Base-by-base conservation (phyloP, 2,888 invertebrate genomes). In the Acleris emargana region DNA sequence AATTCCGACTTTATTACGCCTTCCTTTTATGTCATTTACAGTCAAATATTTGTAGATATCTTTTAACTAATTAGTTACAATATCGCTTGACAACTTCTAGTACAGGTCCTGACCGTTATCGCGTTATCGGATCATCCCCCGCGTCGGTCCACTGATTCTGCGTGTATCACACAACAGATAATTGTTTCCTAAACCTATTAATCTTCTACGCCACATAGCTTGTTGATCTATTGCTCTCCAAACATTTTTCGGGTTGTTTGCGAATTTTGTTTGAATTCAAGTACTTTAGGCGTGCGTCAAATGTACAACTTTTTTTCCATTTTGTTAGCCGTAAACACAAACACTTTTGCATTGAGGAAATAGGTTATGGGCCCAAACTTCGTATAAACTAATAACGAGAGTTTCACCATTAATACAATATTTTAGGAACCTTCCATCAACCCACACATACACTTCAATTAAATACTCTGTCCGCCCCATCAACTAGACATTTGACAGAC, bases 131-230 rank as follows among this genome's bases (percentile, higher is more conserved):
- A 38, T 20, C 45, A 57, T 54, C 42, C 42, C 54, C 42, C 52
- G 22, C 43, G 47, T 58, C 57, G 52, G 57, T 52, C 17, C 38
- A 58, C 38, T 38, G 38, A 38, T 13, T 58, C 52, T 25, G 9
- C 32, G 22, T 20, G 47, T 58, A 51, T 52, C 51, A 60, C 59
- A 50, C 43, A 28, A 32, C 38, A 17, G 13, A 60, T 66, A 60
- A 66, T 66, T 66, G 64, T 66, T 66, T 55, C 64, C 64, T 54
- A 7, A 54, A 45, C 50, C 13, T 55, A 66, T 60, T 66, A 60
- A 66, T 66, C 64, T 51, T 66, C 60, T 47, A 43, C 64, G 55
- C 64, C 55, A 50, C 50, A 43, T 50, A 55, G 60, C 55, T 57
- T 57, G 55, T 43, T 51, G 50, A 58, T 64, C 20, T 58, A 64